Evolutionary conservation across 2,113 vertebrate species (phyloP).

Genomic region (Rattus norvegicus): GRCr8 NC_086039.1:64921001-64921500

Average conservation of each 20-base stretch:
- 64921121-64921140: background rate
- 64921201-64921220: background rate
- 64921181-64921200: background rate
- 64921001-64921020: constrained; percentile 65
- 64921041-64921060: constrained; percentile 52
- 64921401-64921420: too few relatives aligned
- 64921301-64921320: background rate
- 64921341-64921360: constrained; percentile 6
- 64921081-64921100: background rate
- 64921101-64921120: background rate
- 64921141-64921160: background rate
- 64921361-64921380: background rate
- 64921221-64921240: background rate
- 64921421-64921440: too few relatives aligned
- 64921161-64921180: background rate
- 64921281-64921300: background rate
- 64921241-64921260: background rate
- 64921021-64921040: constrained; percentile 8
- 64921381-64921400: too few relatives aligned
- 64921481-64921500: too few relatives aligned
- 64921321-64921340: background rate
- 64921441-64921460: too few relatives aligned
- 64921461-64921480: too few relatives aligned
- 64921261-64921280: background rate
- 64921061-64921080: background rate